Conservation (phyloP, 2,113 vertebrate genomes). For the Istiophorus platypterus region DNA sequence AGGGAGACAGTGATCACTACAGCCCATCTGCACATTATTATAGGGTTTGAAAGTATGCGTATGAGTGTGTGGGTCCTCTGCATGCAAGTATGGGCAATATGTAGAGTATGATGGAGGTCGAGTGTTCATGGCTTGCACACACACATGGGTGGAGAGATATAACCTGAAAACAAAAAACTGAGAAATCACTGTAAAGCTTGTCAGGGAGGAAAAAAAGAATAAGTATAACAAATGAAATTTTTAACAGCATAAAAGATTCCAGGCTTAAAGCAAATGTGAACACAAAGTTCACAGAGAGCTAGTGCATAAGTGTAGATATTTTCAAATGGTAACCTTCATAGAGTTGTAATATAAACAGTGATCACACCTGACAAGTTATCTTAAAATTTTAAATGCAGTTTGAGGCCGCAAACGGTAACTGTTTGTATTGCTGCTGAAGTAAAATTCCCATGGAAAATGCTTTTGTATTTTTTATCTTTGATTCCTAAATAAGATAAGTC, state of each 20-base stretch:
- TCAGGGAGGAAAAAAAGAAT: background rate
- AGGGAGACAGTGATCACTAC: conserved; percentile 70
- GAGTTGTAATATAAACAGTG: conserved; percentile 35
- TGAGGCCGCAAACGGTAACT: conserved; percentile 36
- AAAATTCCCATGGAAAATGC: conserved; percentile 31
- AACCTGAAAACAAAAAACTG: conserved; percentile 5
- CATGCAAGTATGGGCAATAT: background rate
- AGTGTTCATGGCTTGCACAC: background rate
- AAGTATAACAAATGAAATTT: background rate
- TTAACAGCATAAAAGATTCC: background rate
- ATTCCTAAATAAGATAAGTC: conserved; percentile 45
- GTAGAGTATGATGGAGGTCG: conserved; percentile 7
- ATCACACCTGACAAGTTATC: conserved; percentile 38
- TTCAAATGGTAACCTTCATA: conserved; percentile 1
- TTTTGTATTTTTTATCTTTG: conserved; percentile 40
- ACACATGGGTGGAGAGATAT: background rate
- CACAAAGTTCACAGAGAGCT: conserved; percentile 12
- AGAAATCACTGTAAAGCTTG: background rate
- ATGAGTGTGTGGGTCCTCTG: conserved; percentile 1
- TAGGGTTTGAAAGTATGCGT: conserved; percentile 28
- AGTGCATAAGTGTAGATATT: background rate
- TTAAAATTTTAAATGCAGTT: conserved; percentile 40
- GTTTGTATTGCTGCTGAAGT: conserved; percentile 39
- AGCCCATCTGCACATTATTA: conserved; percentile 66
- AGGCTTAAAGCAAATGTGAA: background rate